Percentiles rank a stretch among this genome's conserved stretches.
Conservation (phyloP, 2,888 invertebrate species). For the Lycophotia porphyrea region DNA sequence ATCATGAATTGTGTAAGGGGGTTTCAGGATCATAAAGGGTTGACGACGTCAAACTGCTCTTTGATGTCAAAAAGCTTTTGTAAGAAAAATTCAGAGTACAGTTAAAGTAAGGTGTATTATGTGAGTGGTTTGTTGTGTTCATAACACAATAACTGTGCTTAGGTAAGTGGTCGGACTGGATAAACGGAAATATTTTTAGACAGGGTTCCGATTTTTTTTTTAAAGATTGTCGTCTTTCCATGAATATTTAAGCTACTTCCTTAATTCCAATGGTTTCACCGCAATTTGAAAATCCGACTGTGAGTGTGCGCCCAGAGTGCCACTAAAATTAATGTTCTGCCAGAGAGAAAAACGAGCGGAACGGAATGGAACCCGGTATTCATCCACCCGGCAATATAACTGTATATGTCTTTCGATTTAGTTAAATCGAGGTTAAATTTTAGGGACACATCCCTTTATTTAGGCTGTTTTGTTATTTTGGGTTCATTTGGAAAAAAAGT, state of each 20-base stretch:
- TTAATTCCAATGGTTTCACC: constrained; percentile 82
- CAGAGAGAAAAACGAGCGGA: constrained; percentile 88
- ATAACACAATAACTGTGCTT: neutral
- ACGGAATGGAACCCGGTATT: constrained; percentile 73
- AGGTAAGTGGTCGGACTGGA: neutral
- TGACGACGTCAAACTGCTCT: constrained; percentile 44
- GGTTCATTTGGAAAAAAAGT: constrained; percentile 23
- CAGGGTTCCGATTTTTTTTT: constrained; percentile 31
- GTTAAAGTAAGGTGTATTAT: constrained; percentile 39
- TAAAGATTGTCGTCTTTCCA: constrained; percentile 57
- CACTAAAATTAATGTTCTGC: constrained; percentile 89
- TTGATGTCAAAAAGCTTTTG: constrained; percentile 55
- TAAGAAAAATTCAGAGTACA: constrained; percentile 33
- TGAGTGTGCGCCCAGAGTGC: constrained; percentile 82
- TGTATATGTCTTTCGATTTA: constrained; percentile 68
- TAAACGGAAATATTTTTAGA: constrained; percentile 23
- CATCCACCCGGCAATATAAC: constrained; percentile 72
- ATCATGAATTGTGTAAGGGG: constrained; percentile 40
- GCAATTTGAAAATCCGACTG: constrained; percentile 85
- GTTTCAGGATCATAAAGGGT: constrained; percentile 42
- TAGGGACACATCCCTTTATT: constrained; percentile 42
- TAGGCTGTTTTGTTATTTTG: constrained; percentile 11
- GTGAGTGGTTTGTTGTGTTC: constrained; percentile 16
- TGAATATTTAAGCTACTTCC: constrained; percentile 76
- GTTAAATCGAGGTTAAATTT: constrained; percentile 75